Percentiles rank a stretch among this genome's conserved stretches.
phyloP scores from a whole-genome alignment of 1,140 invertebrate species.

The Drosophila kurseongensis region DNA sequence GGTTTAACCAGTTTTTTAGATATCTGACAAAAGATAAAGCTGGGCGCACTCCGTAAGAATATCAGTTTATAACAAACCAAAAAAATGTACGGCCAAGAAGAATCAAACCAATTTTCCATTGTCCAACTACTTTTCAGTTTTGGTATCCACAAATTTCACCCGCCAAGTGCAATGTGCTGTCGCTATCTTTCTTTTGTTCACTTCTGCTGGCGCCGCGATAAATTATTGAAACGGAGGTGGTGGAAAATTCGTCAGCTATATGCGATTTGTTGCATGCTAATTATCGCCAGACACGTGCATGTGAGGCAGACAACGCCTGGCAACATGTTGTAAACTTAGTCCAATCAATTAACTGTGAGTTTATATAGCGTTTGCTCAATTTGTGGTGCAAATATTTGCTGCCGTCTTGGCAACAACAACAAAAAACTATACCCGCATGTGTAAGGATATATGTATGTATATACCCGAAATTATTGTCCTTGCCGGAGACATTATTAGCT shows the following conservation, averaged over 20 bases:
- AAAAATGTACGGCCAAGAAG: not conserved
- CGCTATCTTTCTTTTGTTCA: not conserved
- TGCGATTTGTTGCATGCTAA: slow-evolving; percentile 39
- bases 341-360: slow-evolving; percentile 50
- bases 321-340: slow-evolving; percentile 19
- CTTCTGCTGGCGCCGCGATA: slow-evolving; percentile 28
- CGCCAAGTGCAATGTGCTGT: not conserved
- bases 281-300: slow-evolving; percentile 36
- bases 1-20: not conserved
- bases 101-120: not conserved
- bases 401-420: slow-evolving; percentile 50
- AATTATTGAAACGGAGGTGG: slow-evolving; percentile 6
- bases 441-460: slow-evolving; percentile 14
- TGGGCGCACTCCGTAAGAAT: not conserved
- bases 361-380: slow-evolving; percentile 27
- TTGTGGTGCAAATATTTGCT: slow-evolving; percentile 66
- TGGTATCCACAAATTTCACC: not conserved
- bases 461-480: slow-evolving; percentile 60
- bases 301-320: slow-evolving; percentile 13
- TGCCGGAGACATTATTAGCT: slow-evolving; percentile 49
- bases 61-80: not conserved
- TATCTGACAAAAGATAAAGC: not conserved
- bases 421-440: slow-evolving; percentile 3
- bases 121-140: not conserved
- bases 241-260: slow-evolving; percentile 33